Evolutionary conservation across 2,797 vertebrate species (phyloP), one percentile per base, ranked within the genome.

Genomic region (Coreius guichenoti): DNA sequence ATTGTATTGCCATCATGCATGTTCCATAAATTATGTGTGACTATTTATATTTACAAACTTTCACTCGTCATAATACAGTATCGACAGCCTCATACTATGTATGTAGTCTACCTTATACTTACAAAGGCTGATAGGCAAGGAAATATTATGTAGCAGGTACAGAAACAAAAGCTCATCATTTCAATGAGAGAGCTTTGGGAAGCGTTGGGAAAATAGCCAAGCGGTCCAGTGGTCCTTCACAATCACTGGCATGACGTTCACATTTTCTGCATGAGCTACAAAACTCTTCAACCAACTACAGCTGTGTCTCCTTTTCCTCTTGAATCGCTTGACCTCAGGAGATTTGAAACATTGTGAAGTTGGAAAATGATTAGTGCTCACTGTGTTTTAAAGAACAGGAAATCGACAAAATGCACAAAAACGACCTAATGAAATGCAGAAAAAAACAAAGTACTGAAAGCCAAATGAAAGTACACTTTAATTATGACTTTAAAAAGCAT

Each of bases 381-480:
- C 16, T 0, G 5, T 51, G 61, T 14, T 61, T 61, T 26, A 29
- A 16, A 29, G 12, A 63, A 16, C 13, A 63, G 5, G 33, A 33
- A 23, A 33, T 21, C 2, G 47, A 13, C 19, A 75, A 33, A 74
- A n/a, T n/a, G n/a, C n/a, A n/a, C n/a, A n/a, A n/a, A n/a, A n/a
- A n/a, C n/a, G n/a, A n/a, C 16, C 9, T 63, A 61, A n/a, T 29
- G 8, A 45, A 26, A 58, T 12, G 39, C 33, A 61, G 56, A 26
- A 61, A 61, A 26, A 61, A 61, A 7, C 5, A 68, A 36, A 36
- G 4, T 5, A 21, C 19, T 31, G 45, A 58, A 14, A 72, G 36
- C 33, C n/a, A 43, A 78, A 78, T 12, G 14, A 63, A 79, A 63
- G 39, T 19, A 63, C 56, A 79, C 5, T 63, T 78, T 43, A 43